Conservation (phyloP, 2,797 vertebrate species). For the Cygnus olor region DNA sequence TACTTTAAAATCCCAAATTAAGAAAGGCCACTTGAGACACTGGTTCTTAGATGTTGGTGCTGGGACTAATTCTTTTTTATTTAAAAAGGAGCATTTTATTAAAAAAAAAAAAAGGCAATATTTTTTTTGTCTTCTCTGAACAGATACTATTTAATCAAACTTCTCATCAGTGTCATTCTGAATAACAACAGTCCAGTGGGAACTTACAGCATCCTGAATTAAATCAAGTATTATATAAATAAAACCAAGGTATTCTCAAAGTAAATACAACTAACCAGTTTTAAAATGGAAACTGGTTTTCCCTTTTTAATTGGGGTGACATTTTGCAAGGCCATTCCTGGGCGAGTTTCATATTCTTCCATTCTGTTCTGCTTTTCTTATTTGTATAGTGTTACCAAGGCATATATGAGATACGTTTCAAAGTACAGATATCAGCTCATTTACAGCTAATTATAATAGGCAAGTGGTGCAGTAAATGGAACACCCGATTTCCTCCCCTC, state of each 20-base stretch:
- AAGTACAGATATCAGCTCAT: slow-evolving; percentile 78
- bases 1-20: background rate
- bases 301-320: slow-evolving; percentile 71
- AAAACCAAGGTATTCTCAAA: slow-evolving; percentile 67
- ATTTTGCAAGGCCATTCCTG: slow-evolving; percentile 73
- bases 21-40: background rate
- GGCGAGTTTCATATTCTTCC: slow-evolving; percentile 57
- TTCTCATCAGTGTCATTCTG: slow-evolving; percentile 65
- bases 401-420: slow-evolving; percentile 75
- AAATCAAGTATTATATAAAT: slow-evolving; percentile 71
- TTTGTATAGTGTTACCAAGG: slow-evolving; percentile 69
- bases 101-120: background rate
- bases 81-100: background rate
- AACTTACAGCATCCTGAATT: slow-evolving; percentile 71
- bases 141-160: slow-evolving; percentile 62
- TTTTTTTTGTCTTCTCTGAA: background rate
- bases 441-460: slow-evolving; percentile 81
- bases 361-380: slow-evolving; percentile 58
- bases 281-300: slow-evolving; percentile 54
- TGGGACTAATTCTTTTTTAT: background rate
- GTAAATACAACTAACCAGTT: slow-evolving; percentile 66
- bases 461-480: slow-evolving; percentile 78
- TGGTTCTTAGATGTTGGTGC: background rate
- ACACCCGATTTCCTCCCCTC: slow-evolving; percentile 51
- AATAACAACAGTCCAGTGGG: slow-evolving; percentile 62